Percentiles rank a stretch among this genome's conserved stretches.
Conservation (phyloP, 2,888 invertebrate species). For the Ametastegia equiseti region DNA sequence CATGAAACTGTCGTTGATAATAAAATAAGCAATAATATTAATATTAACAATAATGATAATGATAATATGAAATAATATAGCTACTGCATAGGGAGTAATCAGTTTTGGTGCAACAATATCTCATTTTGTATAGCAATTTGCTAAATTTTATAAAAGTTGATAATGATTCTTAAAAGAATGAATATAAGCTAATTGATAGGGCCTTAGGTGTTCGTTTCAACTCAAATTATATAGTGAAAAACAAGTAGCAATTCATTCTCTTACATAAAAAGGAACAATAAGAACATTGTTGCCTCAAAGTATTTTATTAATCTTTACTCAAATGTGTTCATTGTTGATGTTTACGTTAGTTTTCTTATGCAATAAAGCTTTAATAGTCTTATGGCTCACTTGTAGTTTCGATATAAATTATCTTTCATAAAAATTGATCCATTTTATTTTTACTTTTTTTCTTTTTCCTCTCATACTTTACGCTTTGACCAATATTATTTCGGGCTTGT, state of each 20-base stretch:
- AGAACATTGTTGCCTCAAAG: slow-evolving; percentile 52
- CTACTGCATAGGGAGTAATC: background rate
- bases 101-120: slow-evolving; percentile 24
- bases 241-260: slow-evolving; percentile 9
- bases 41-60: too few species aligned
- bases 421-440: background rate
- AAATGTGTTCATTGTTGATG: slow-evolving; percentile 55
- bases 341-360: slow-evolving; percentile 53
- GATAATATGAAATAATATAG: too few species aligned
- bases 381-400: slow-evolving; percentile 15
- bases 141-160: slow-evolving; percentile 12
- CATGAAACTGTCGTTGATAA: slow-evolving; percentile 25
- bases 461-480: background rate
- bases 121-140: slow-evolving; percentile 20
- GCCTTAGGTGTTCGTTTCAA: background rate
- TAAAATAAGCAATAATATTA: slow-evolving; percentile 23
- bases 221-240: background rate
- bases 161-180: background rate
- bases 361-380: slow-evolving; percentile 47
- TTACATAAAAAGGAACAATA: slow-evolving; percentile 42
- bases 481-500: too few species aligned
- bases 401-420: slow-evolving; percentile 14
- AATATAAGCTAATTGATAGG: slow-evolving; percentile 19
- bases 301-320: slow-evolving; percentile 47
- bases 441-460: background rate